A percentile compares a stretch with the other conserved stretches of the same genome.
phyloP scores from a whole-genome alignment of 2,797 vertebrate species.

The Potorous gilbertii region DNA sequence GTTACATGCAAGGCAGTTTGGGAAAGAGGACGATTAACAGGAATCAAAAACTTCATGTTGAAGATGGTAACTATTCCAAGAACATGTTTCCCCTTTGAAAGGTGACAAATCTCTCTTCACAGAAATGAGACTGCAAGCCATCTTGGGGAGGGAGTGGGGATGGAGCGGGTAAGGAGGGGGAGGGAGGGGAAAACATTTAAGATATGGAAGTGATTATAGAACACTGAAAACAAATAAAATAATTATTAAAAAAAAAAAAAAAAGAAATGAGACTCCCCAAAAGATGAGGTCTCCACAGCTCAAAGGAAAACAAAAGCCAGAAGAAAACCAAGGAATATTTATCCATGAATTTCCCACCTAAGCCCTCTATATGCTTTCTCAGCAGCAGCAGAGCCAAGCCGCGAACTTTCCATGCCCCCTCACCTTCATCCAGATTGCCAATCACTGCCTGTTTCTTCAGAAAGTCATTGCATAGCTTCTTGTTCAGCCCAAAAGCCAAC shows the following conservation, averaged over 20 bases:
- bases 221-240: too few relatives aligned
- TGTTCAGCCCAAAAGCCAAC: conserved; percentile 95
- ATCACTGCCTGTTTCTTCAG: conserved; percentile 98
- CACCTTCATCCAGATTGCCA: conserved; percentile 96
- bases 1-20: neutral
- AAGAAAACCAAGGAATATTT: neutral
- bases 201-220: too few relatives aligned
- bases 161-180: too few relatives aligned
- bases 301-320: neutral
- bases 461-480: conserved; percentile 96
- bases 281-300: neutral
- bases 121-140: neutral
- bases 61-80: neutral
- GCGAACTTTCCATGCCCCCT: fast-evolving
- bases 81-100: neutral
- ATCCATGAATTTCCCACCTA: neutral
- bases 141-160: too few relatives aligned
- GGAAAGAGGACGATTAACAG: neutral
- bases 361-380: neutral
- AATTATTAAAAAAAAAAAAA: too few relatives aligned
- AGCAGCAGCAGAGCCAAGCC: too few relatives aligned
- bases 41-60: neutral
- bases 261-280: neutral
- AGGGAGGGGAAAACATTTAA: too few relatives aligned
- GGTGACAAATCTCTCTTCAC: neutral